Base-by-base conservation (phyloP, 2,888 invertebrate species). In the Gymnosoma rotundatum region DNA sequence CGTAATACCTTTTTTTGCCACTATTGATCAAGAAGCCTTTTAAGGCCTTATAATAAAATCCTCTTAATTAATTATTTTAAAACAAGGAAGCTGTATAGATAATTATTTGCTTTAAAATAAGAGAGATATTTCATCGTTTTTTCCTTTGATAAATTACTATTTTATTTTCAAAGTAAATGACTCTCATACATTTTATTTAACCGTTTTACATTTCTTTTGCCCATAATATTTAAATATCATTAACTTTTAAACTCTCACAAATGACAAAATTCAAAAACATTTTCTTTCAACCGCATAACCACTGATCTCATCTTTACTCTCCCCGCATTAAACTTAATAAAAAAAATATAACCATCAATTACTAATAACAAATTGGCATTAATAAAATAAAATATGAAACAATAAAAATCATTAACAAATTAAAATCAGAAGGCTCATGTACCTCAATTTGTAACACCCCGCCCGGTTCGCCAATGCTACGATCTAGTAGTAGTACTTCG, bases 401-500 rank as follows among this genome's bases (percentile, higher is more conserved):
- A 70, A 56, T 25, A 64, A 69, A 83, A 83, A 80, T 76, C 58
- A 78, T 82, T 80, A 74, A 69, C 67, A 42, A 69, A 72, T 63
- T n/a, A 75, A 73, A 79, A 86, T 87, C 82, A 91, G 91, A 92
- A 90, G 92, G 92, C 82, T 92, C 92, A 88, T 92, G 92, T 89
- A 91, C 92, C 87, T 92, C 92, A 88, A 90, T 92, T 81, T 92
- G 92, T 90, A 92, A 92, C 83, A 92, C 92, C 85, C 92, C 92
- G 87, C 92, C 92, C 70, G 91, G 91, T 79, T 92, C 92, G 82
- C 92, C 92, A 78, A 90, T 90, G 60, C 88, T 92, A 87, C 91
- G 89, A 83, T 89, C 91, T 86, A 92, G 91, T 89, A 91, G 88
- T 90, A 92, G 91, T 88, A 91, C 90, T 87, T 89, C 91, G 63